Evolutionary conservation across 2,888 invertebrate genomes (phyloP).

Genomic region (Xestia xanthographa): DNA sequence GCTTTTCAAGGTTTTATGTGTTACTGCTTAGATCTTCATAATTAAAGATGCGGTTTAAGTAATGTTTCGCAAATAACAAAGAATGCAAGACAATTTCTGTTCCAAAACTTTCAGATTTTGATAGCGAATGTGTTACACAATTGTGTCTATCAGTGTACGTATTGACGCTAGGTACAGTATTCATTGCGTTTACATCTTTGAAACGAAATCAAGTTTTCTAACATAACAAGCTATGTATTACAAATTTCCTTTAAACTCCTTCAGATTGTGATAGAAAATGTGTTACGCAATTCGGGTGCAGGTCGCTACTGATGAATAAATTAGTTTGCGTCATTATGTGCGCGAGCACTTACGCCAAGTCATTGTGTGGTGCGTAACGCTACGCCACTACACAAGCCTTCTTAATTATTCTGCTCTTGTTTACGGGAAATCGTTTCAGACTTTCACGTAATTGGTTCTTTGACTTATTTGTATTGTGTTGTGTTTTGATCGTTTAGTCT

Average conservation of each 20-base stretch:
- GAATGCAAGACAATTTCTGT: neutral
- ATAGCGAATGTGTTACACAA: neutral
- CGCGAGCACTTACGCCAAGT: conserved; percentile 64
- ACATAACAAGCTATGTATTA: neutral
- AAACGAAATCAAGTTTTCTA: neutral
- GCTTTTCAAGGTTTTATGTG: too few relatives aligned
- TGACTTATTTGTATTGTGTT: conserved; percentile 46
- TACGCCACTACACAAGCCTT: conserved; percentile 46
- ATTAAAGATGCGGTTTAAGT: neutral
- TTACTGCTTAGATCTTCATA: neutral
- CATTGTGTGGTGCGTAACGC: conserved; percentile 61
- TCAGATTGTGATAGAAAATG: neutral
- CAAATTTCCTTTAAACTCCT: neutral
- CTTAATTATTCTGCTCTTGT: conserved; percentile 68
- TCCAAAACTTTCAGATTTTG: neutral
- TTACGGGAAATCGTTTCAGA: conserved; percentile 63
- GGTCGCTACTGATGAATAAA: conserved; percentile 76
- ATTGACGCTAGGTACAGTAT: conserved; percentile 51
- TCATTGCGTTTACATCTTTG: neutral
- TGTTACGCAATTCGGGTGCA: conserved; percentile 1
- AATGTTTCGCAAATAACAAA: neutral
- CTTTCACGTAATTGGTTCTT: conserved; percentile 53
- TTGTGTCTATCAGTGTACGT: too few relatives aligned
- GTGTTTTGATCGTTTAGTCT: conserved; percentile 26
- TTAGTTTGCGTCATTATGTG: conserved; percentile 78